These are phyloP conservation scores for Prosopocoilus inquinatus DNA, from an alignment of 2,888 invertebrate genomes.

Conservation along the genomic window DNA sequence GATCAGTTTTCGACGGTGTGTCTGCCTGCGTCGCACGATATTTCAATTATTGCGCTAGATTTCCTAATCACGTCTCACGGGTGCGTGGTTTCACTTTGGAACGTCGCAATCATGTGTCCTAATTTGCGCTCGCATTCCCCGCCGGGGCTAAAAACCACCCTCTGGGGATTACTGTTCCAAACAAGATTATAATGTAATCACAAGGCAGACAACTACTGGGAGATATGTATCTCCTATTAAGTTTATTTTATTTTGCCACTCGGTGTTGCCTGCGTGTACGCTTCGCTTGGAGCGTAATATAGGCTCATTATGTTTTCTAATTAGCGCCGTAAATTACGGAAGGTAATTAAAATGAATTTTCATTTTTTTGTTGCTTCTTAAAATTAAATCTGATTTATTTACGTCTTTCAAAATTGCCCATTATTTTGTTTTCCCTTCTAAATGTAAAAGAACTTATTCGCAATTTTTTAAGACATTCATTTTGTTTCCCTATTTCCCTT, in stretches of 20 bases:
- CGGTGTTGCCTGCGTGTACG: slow-evolving; percentile 1
- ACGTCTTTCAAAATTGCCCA: no score
- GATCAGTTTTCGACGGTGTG: no score
- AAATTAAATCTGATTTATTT: no score
- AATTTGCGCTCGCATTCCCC: slow-evolving; percentile 18
- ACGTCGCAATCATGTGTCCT: slow-evolving; percentile 22
- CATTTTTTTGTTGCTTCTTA: no score
- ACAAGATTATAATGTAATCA: slow-evolving; percentile 44
- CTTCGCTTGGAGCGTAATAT: background rate
- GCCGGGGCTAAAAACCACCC: slow-evolving; percentile 30
- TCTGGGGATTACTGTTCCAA: slow-evolving; percentile 37
- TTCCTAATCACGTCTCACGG: slow-evolving; percentile 49
- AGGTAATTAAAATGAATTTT: no score
- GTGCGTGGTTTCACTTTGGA: slow-evolving; percentile 38
- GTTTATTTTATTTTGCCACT: slow-evolving; percentile 15
- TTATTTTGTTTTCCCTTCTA: no score
- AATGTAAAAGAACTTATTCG: no score
- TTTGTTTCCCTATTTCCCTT: no score
- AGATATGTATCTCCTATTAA: slow-evolving; percentile 18
- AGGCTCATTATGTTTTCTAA: no score
- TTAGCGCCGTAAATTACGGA: no score
- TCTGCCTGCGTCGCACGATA: slow-evolving; percentile 30
- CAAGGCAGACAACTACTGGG: slow-evolving; percentile 22
- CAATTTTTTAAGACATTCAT: no score
- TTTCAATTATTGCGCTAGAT: slow-evolving; percentile 51